phyloP scores from a whole-genome alignment of 2,113 vertebrate genomes.

The Stomatorhinus ivindoensis region DNA sequence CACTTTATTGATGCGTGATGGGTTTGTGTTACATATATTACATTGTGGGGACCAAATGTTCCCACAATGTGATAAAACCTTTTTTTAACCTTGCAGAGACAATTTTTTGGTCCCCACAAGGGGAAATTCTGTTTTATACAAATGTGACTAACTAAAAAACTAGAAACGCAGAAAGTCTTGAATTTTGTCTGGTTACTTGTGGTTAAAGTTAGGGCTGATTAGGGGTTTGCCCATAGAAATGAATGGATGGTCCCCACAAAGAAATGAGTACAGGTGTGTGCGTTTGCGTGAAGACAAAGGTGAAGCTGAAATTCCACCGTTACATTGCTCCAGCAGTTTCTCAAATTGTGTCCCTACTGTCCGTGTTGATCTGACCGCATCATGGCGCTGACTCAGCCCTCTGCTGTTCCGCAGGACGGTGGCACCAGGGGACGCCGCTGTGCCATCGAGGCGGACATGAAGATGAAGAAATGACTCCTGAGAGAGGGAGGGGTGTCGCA shows the following conservation, averaged over 20 bases:
- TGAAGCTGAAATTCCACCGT: background rate
- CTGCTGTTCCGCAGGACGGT: constrained; percentile 67
- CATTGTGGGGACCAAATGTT: background rate
- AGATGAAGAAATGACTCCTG: constrained; percentile 84
- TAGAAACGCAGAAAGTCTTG: background rate
- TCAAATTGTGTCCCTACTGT: background rate
- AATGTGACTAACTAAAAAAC: background rate
- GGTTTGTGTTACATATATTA: background rate
- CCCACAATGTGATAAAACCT: background rate
- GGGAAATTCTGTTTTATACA: background rate
- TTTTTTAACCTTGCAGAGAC: background rate
- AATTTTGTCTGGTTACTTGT: background rate
- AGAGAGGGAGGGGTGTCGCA: background rate
- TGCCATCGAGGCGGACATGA: constrained; percentile 92
- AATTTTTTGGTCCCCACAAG: background rate
- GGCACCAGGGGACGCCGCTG: constrained; percentile 91
- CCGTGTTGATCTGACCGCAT: background rate
- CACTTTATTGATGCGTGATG: background rate
- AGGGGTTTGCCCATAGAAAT: background rate
- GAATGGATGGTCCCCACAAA: background rate
- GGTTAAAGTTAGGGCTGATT: background rate
- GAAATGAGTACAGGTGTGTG: background rate
- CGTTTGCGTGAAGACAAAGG: background rate
- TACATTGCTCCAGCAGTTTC: background rate
- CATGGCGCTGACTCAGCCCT: background rate